A percentile compares a stretch with the other conserved stretches of the same genome.
Conservation (phyloP, 2,113 vertebrate genomes). For the Heterotis niloticus region DNA sequence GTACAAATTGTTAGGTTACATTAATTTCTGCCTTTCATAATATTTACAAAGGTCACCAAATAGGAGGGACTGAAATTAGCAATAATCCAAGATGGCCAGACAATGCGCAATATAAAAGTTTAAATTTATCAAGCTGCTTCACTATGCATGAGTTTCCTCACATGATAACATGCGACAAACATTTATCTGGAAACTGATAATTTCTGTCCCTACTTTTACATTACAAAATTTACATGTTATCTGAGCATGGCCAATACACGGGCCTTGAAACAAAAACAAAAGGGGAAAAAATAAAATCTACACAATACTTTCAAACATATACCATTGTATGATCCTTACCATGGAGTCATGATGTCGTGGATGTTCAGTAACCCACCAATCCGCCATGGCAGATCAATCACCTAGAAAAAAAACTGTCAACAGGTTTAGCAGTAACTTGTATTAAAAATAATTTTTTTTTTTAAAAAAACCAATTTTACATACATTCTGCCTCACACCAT, state of each 20-base stretch:
- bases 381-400: conserved; percentile 92
- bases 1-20: not conserved
- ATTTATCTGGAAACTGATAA: conserved; percentile 24
- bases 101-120: not conserved
- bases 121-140: not conserved
- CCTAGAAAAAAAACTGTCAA: conserved; percentile 99
- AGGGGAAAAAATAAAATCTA: conserved; percentile 23
- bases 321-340: conserved; percentile 88
- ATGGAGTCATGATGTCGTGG: conserved; percentile 86
- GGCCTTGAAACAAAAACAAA: conserved; percentile 35
- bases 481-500: conserved; percentile 11
- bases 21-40: not conserved
- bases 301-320: conserved; percentile 39
- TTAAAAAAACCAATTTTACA: conserved; percentile 41
- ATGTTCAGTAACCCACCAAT: conserved; percentile 89
- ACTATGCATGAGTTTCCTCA: not conserved
- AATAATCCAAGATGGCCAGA: conserved; percentile 23
- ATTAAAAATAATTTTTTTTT: conserved; percentile 40
- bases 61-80: conserved; percentile 34
- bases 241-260: conserved; percentile 31
- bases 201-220: conserved; percentile 31
- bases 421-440: conserved; percentile 98
- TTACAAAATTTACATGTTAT: conserved; percentile 9
- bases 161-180: not conserved
- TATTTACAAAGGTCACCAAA: conserved; percentile 7